Evolutionary conservation across 2,113 vertebrate species (phyloP), one percentile per base, ranked within the genome.

Genomic region (Alexandromys fortis): DNA sequence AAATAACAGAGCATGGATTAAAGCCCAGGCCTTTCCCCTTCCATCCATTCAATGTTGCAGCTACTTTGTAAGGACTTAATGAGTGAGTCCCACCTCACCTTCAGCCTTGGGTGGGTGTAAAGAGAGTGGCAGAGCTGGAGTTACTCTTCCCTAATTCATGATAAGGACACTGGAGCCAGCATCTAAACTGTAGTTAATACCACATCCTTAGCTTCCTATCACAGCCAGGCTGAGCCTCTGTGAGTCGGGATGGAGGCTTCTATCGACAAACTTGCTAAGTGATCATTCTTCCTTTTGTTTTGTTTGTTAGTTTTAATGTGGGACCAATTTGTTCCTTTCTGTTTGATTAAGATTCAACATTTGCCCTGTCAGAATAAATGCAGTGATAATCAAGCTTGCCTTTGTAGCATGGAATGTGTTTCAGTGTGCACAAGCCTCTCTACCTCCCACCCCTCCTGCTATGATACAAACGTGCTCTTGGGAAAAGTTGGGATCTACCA

Each of bases 271-370:
- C 30, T 87, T 91, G 68, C 79, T 88, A 87, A 94, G 93, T 11
- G 70, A 79, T 79, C 88, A 33, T 73, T 73, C 92, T 86, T 93
- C 52, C 47, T 47, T 79, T 61, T 82, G 7, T 17, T 63, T 65
- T 45, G 17, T 49, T 67, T 73, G 73, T 26, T 5, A 12, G 82
- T 90, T 97, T 94, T 78, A 79, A 95, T 93, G 85, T 94, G 89
- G 90, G 76, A 85, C 96, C 91, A 67, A 94, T 94, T 92, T 96
- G 58, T 45, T 94, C 33, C 67, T 95, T 52, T 95, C 49, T 92
- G 70, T 70, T 96, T 91, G 67, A 86, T 93, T 94, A 90, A 68
- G 79, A 81, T 75, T 86, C 85, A 93, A 94, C 58, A 45, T 49
- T 90, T 33, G 35, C 58, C 45, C 86, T 45, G 49, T 94, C 89